Evolutionary conservation across 2,888 invertebrate genomes (phyloP), one percentile per base, ranked within the genome.

Genomic region (Sycophila texana): DNA sequence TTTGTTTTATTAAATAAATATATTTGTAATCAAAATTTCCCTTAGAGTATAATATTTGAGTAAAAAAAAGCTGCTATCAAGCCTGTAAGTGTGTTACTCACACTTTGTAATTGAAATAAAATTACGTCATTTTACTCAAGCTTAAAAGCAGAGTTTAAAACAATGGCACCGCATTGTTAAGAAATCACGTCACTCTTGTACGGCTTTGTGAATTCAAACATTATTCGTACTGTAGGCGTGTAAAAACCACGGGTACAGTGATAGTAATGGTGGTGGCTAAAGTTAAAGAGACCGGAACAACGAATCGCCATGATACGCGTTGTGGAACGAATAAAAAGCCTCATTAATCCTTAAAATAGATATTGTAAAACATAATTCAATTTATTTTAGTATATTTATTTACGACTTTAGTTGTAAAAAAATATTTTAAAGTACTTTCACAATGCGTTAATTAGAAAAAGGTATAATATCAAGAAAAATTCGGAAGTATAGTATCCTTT

Each of bases 281-380:
- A 18, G 68, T 20, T 39, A 70, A 70, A 57, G 68, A 70, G 68
- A 70, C 68, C 68, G 68, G 55, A 70, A 70, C 55, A 70, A 70
- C 68, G 39, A 70, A 57, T 70, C 57, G n/a, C 26, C 55, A 68
- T 68, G n/a, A 39, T 68, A 57, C n/a, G 22, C 68, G 18, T 13
- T 1, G 10, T 57, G 4, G 22, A 61, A 61, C 22, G 12, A 16
- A 26, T 61, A 53, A 53, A 53, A 39, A 39, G 39, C 39, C 39
- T 10, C 10, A 39, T 39, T 39, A 39, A 39, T 39, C 10, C 39
- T 39, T 39, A 39, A 39, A 39, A 39, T 39, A 39, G 39, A 39
- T n/a, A n/a, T 39, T 10, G 7, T 39, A 39, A 39, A 39, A 39
- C 7, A 39, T 39, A 39, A 39, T 39, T 39, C 7, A 4, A 39